Evolutionary conservation across 2,888 invertebrate genomes (phyloP), one percentile per base, ranked within the genome.

Genomic region (Macaria liturata): DNA sequence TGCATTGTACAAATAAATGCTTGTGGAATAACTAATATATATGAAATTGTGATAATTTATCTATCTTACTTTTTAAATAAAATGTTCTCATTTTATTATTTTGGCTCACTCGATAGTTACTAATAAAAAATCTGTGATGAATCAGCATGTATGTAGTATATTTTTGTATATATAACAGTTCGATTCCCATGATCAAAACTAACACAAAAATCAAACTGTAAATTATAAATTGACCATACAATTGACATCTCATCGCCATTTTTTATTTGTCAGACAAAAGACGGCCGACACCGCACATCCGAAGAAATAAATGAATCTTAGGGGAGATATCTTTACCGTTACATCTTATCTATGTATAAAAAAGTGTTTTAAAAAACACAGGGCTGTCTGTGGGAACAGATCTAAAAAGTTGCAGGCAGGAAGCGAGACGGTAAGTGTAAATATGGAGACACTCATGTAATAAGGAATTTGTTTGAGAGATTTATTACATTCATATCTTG

Each of bases 241-340:
- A 8, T 20, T 44, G 53, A 54, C 59, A 62, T 58, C 61, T 54
- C 73, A 72, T 72, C 68, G 61, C 59, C 62, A 75, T 76, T 80
- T 79, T 79, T 80, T 71, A 66, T 65, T 74, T 70, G 81, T 78
- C 71, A 39, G 65, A 51, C 58, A 66, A 65, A 61, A 49, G 61
- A 61, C 48, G 74, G 86, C 88, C 87, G 86, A 88, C 78, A 77
- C 88, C 86, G 83, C 84, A 74, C 72, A 74, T 71, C 80, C 70
- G 75, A 81, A 83, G 88, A 90, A 86, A 89, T 91, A 91, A 89
- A 91, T 91, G 89, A 88, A 86, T 85, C 83, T 83, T 86, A 87
- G 90, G 90, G 90, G 88, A 86, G 83, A 75, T 83, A 76, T 75
- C 83, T 85, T 86, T 89, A 91, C 91, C 91, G 91, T 91, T 91